These are phyloP conservation scores for Loripinus fragilis DNA, from an alignment of 2,888 invertebrate genomes.

Conservation along the genomic window DNA sequence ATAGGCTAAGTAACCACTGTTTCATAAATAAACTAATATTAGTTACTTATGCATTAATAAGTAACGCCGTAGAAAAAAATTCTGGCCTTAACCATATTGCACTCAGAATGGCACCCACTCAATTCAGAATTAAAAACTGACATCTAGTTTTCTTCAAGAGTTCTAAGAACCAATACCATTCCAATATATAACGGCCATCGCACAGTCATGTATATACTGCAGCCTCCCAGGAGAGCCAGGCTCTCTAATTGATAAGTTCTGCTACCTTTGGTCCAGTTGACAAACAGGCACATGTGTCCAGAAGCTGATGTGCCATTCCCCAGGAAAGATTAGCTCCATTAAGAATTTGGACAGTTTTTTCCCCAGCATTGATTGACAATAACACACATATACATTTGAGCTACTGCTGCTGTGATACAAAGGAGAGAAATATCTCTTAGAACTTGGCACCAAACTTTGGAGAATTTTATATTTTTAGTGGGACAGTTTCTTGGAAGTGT, in stretches of 20 bases:
- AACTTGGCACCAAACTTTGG: not conserved
- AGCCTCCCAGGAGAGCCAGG: not conserved
- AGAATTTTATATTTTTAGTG: not conserved
- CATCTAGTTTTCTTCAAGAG: no score
- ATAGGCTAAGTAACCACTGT: no score
- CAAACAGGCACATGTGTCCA: slow-evolving; percentile 22
- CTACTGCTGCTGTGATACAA: not conserved
- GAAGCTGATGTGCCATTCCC: not conserved
- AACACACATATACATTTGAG: not conserved
- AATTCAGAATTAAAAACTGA: no score
- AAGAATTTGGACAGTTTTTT: slow-evolving; percentile 21
- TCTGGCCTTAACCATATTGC: no score
- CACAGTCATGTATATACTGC: slow-evolving; percentile 11
- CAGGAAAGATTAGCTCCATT: slow-evolving; percentile 14
- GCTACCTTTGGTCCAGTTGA: slow-evolving; percentile 17
- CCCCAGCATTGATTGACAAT: slow-evolving; percentile 5
- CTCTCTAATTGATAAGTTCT: slow-evolving; percentile 20
- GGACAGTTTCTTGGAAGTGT: not conserved
- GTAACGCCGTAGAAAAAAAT: no score
- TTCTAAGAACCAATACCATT: no score
- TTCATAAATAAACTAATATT: no score
- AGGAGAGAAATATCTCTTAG: not conserved
- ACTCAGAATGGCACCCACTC: no score
- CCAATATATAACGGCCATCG: not conserved
- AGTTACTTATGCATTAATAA: no score